These are phyloP conservation scores for Drosophila histrio DNA, from an alignment of 2,888 invertebrate species.

Conservation along the genomic window DNA sequence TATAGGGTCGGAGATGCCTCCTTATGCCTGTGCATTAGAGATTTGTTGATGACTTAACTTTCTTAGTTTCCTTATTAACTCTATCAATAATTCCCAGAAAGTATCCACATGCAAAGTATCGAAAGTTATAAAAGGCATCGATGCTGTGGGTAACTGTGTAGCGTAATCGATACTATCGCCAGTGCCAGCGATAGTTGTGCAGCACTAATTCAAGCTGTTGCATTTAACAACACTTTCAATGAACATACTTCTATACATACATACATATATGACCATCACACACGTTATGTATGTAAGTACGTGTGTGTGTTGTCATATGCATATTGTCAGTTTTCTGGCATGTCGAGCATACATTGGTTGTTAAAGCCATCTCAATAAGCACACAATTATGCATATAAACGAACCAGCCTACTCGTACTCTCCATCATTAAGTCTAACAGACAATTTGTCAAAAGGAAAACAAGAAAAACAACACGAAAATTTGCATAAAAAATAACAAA, in stretches of 20 bases:
- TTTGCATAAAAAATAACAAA: conserved; percentile 75
- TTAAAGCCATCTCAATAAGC: conserved; percentile 39
- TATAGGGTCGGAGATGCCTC: too few species aligned
- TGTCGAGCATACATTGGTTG: conserved; percentile 1
- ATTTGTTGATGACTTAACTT: too few species aligned
- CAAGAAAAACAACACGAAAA: conserved; percentile 59
- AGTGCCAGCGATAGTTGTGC: neutral
- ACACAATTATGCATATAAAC: conserved; percentile 60
- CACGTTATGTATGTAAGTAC: neutral
- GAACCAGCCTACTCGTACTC: conserved; percentile 45
- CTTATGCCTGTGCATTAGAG: too few species aligned
- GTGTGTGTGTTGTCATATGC: neutral
- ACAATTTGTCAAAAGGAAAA: conserved; percentile 72
- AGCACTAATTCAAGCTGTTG: neutral
- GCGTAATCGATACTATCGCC: neutral
- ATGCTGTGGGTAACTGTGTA: too few species aligned
- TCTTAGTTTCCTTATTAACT: too few species aligned
- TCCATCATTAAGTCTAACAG: conserved; percentile 75
- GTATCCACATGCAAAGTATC: too few species aligned
- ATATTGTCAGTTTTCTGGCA: conserved; percentile 37
- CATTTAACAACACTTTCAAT: conserved; percentile 16
- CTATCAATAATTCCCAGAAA: too few species aligned
- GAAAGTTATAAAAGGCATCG: too few species aligned
- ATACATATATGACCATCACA: neutral
- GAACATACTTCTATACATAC: neutral